phyloP scores from a whole-genome alignment of 2,797 vertebrate species.

The Pogonophryne albipinna region DNA sequence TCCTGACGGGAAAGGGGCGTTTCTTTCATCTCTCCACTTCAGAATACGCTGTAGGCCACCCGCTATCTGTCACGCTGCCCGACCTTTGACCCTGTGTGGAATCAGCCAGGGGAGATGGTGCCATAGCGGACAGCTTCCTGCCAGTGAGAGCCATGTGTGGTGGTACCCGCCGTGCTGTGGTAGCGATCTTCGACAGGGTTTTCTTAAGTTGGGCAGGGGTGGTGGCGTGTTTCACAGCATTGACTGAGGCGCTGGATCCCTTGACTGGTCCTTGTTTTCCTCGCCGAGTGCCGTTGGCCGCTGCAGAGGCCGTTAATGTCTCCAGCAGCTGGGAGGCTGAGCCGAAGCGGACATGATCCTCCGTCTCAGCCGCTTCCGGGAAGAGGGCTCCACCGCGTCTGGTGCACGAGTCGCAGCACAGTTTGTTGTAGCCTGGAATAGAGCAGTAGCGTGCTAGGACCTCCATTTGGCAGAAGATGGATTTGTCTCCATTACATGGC shows the following conservation, averaged over 20 bases:
- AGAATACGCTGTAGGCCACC: slow-evolving; percentile 69
- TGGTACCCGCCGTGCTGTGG: slow-evolving; percentile 63
- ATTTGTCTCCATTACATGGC: slow-evolving; percentile 94
- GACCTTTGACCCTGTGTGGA: slow-evolving; percentile 72
- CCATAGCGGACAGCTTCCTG: slow-evolving; percentile 46
- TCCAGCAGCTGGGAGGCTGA: slow-evolving; percentile 77
- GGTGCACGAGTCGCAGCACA: slow-evolving; percentile 95
- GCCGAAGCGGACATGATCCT: slow-evolving; percentile 80
- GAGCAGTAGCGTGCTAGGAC: slow-evolving; percentile 96
- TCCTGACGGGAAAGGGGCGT: slow-evolving; percentile 53
- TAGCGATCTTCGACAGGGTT: slow-evolving; percentile 56
- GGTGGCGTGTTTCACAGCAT: slow-evolving; percentile 31
- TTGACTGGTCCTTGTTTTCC: slow-evolving; percentile 54
- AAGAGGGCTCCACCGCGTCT: slow-evolving; percentile 83
- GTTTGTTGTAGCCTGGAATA: slow-evolving; percentile 94
- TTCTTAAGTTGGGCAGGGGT: slow-evolving; percentile 59
- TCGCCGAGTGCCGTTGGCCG: slow-evolving; percentile 57
- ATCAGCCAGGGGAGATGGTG: slow-evolving; percentile 17
- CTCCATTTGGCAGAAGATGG: slow-evolving; percentile 99
- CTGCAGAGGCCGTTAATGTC: slow-evolving; percentile 71
- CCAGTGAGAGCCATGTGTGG: slow-evolving; percentile 49
- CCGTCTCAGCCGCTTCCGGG: slow-evolving; percentile 80
- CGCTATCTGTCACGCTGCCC: slow-evolving; percentile 72
- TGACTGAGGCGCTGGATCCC: slow-evolving; percentile 28
- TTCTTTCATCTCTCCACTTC: slow-evolving; percentile 88